Conservation (phyloP, 1,140 invertebrate genomes). For the Nephila pilipes region DNA sequence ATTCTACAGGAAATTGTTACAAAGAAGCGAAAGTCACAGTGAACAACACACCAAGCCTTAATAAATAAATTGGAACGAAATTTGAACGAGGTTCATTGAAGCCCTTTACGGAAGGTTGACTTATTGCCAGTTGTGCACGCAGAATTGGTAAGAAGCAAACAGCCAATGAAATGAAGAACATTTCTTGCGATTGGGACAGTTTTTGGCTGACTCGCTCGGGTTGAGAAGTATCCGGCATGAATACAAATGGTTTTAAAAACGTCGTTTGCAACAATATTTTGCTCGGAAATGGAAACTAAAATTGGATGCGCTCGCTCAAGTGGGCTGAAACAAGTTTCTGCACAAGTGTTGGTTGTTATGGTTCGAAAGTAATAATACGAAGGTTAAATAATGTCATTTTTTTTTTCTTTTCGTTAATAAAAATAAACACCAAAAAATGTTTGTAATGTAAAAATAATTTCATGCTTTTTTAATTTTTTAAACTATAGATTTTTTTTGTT, state of each 20-base stretch:
- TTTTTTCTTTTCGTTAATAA: too few relatives aligned
- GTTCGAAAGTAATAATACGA: too few relatives aligned
- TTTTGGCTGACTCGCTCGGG: not conserved
- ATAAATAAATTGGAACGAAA: constrained; percentile 51
- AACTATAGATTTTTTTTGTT: too few relatives aligned
- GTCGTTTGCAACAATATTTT: not conserved
- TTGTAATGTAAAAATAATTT: too few relatives aligned
- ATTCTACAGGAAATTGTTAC: constrained; percentile 57
- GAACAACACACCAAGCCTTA: constrained; percentile 51
- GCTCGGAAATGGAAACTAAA: not conserved
- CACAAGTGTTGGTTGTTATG: too few relatives aligned
- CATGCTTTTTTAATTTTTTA: too few relatives aligned
- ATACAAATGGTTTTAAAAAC: not conserved
- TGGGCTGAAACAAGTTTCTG: too few relatives aligned
- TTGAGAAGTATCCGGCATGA: not conserved
- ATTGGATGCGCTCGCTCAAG: too few relatives aligned
- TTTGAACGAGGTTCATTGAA: constrained; percentile 34
- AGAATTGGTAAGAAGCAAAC: constrained; percentile 33
- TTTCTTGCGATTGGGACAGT: not conserved
- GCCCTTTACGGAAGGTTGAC: not conserved
- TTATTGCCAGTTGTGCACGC: constrained; percentile 57
- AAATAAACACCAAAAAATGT: too few relatives aligned
- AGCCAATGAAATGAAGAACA: not conserved
- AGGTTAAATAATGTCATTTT: too few relatives aligned
- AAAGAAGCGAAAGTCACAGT: constrained; percentile 24